Conservation (phyloP, 2,888 invertebrate genomes). For the Platynereis dumerilii region DNA sequence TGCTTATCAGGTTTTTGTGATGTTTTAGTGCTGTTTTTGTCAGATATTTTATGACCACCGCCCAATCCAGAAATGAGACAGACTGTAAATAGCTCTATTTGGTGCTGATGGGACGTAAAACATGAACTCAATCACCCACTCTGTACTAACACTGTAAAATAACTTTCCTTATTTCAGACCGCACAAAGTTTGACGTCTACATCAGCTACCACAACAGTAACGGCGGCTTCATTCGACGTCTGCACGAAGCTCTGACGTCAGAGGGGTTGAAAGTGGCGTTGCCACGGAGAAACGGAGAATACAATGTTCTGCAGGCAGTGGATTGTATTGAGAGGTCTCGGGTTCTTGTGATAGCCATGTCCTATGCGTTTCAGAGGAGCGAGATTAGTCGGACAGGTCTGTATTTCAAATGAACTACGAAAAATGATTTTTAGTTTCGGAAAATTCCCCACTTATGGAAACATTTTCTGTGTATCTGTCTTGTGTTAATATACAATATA, state of each 20-base stretch:
- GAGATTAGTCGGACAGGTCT: conserved; percentile 17
- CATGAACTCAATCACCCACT: too few species aligned
- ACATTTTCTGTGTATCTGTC: too few species aligned
- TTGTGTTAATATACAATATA: too few species aligned
- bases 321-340: conserved; percentile 21
- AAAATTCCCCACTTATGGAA: not conserved
- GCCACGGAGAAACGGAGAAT: not conserved
- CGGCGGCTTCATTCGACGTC: conserved; percentile 16
- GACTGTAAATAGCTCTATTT: too few species aligned
- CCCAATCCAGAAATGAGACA: too few species aligned
- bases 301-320: not conserved
- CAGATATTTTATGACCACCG: too few species aligned
- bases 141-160: too few species aligned
- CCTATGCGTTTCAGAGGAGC: conserved; percentile 18
- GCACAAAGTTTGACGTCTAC: conserved; percentile 18
- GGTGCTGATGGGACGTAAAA: too few species aligned
- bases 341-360: conserved; percentile 15
- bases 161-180: too few species aligned
- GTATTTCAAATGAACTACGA: not conserved
- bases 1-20: too few species aligned
- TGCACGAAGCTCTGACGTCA: conserved; percentile 9
- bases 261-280: conserved; percentile 20
- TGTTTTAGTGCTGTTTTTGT: too few species aligned
- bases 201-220: conserved; percentile 10
- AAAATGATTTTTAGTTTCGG: not conserved